Conservation (phyloP, 2,888 invertebrate species). For the Rhingia rostrata region DNA sequence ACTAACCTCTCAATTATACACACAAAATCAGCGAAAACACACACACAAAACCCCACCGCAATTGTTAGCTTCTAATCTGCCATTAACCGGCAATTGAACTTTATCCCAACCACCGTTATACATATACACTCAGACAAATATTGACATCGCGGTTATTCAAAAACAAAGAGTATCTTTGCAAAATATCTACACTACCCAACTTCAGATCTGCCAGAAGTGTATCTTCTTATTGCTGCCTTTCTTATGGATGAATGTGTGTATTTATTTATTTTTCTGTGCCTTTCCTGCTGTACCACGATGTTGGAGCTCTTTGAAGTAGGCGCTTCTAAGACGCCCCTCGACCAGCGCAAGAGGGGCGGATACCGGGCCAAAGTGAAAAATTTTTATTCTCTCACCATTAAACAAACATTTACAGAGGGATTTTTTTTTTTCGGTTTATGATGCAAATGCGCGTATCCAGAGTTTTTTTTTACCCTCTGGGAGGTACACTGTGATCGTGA, state of each 20-base stretch:
- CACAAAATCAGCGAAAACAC: constrained; percentile 21
- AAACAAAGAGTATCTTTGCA: constrained; percentile 35
- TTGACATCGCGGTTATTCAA: constrained; percentile 59
- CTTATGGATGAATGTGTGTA: background rate
- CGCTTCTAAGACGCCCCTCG: constrained; percentile 37
- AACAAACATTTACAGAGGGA: constrained; percentile 69
- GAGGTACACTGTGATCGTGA: constrained; percentile 33
- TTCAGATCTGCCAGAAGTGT: constrained; percentile 10
- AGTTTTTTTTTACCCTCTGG: constrained; percentile 42
- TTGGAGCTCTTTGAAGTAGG: constrained; percentile 65
- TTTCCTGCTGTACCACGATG: constrained; percentile 34
- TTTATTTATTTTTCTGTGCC: constrained; percentile 31
- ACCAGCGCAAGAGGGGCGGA: background rate
- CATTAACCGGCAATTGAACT: constrained; percentile 45
- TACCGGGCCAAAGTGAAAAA: constrained; percentile 45
- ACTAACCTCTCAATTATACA: constrained; percentile 21
- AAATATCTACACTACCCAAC: background rate
- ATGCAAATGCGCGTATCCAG: constrained; percentile 60
- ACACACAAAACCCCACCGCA: constrained; percentile 4
- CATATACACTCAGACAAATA: constrained; percentile 50
- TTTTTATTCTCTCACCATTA: constrained; percentile 68
- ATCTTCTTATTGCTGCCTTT: constrained; percentile 33
- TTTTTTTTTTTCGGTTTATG: constrained; percentile 43
- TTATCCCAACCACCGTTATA: constrained; percentile 15
- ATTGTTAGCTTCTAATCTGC: constrained; percentile 13